Conservation (phyloP, 2,888 invertebrate genomes). For the Mellilla xanthometata region DNA sequence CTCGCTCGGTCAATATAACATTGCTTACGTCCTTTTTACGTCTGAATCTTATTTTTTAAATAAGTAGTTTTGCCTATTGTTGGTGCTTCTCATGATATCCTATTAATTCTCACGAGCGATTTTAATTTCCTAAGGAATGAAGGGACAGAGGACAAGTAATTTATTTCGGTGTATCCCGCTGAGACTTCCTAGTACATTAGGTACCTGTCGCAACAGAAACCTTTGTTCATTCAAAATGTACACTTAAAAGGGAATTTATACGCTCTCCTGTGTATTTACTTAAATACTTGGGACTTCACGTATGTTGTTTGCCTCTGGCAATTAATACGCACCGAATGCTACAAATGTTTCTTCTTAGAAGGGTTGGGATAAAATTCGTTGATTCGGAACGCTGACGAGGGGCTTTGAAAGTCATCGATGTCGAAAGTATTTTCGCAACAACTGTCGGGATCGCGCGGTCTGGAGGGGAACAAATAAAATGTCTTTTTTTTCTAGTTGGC, state of each 20-base stretch:
- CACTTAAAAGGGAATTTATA: constrained; percentile 26
- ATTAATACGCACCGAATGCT: neutral
- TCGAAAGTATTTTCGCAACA: constrained; percentile 17
- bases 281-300: constrained; percentile 2
- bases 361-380: constrained; percentile 1
- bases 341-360: constrained; percentile 3
- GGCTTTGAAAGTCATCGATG: constrained; percentile 21
- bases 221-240: constrained; percentile 28
- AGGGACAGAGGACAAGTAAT: constrained; percentile 44
- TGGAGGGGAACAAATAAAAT: constrained; percentile 48
- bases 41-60: too few species aligned
- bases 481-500: constrained; percentile 61
- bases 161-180: constrained; percentile 43
- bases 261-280: constrained; percentile 14
- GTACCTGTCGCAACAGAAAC: constrained; percentile 31
- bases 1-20: too few species aligned
- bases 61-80: too few species aligned
- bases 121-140: constrained; percentile 42
- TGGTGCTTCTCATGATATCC: neutral
- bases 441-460: constrained; percentile 16
- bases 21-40: too few species aligned
- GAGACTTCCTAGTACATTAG: constrained; percentile 39
- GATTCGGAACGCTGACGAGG: constrained; percentile 2
- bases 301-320: constrained; percentile 10
- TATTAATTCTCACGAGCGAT: neutral